Evolutionary conservation across 1,140 invertebrate genomes (phyloP).

Genomic region (Drosophila bocqueti): DNA sequence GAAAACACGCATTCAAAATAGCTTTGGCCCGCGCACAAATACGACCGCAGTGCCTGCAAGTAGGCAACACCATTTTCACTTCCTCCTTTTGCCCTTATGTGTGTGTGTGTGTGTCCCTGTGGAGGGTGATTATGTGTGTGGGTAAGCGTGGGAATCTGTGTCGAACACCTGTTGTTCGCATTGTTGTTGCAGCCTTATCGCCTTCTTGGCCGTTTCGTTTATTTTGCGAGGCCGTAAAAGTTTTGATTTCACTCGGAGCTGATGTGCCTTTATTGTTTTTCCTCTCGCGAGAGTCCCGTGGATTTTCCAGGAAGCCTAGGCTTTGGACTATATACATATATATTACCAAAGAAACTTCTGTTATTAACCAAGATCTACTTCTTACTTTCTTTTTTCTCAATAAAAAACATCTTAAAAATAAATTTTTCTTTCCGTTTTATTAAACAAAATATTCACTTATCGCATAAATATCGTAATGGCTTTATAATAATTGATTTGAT

Average conservation of each 20-base stretch:
- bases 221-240: slow-evolving; percentile 37
- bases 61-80: slow-evolving; percentile 60
- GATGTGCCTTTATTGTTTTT: slow-evolving; percentile 20
- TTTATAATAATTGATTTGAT: no score
- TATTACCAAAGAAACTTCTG: not conserved
- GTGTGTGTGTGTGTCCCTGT: not conserved
- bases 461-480: no score
- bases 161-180: slow-evolving; percentile 73
- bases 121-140: slow-evolving; percentile 10
- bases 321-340: not conserved
- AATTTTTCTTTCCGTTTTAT: no score
- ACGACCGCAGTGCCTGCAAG: slow-evolving; percentile 33
- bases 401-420: no score
- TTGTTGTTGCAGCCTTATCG: slow-evolving; percentile 50
- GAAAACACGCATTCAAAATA: slow-evolving; percentile 36
- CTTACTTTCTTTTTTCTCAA: not conserved
- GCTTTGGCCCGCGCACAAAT: slow-evolving; percentile 9
- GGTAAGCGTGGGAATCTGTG: slow-evolving; percentile 38
- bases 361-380: not conserved
- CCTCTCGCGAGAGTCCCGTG: not conserved
- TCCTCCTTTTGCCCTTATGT: not conserved
- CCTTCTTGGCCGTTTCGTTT: slow-evolving; percentile 38
- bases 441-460: no score
- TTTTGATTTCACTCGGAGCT: slow-evolving; percentile 30
- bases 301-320: not conserved